phyloP scores from a whole-genome alignment of 2,888 invertebrate genomes.

The Macaria notata region DNA sequence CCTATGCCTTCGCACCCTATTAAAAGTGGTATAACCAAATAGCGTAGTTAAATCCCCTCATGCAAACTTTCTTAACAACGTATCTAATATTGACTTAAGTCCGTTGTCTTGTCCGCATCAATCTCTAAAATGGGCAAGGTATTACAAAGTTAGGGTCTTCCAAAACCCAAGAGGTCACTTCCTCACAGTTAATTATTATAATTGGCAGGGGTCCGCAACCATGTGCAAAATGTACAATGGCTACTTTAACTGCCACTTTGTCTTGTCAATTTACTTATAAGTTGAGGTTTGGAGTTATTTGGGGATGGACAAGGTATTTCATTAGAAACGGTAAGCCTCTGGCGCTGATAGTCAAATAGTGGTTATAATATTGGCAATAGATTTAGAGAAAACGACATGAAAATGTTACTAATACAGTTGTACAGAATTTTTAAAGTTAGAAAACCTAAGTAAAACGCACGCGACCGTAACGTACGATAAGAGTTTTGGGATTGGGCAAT shows the following conservation, averaged over 20 bases:
- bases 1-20: too few relatives aligned
- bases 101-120: conserved; percentile 74
- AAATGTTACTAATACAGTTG: too few relatives aligned
- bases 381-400: too few relatives aligned
- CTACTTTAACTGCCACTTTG: conserved; percentile 35
- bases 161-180: conserved; percentile 76
- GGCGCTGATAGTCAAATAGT: too few relatives aligned
- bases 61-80: conserved; percentile 58
- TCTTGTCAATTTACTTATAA: conserved; percentile 33
- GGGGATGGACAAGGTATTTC: conserved; percentile 3
- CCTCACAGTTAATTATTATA: conserved; percentile 80
- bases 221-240: conserved; percentile 30
- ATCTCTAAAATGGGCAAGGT: conserved; percentile 70
- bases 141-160: conserved; percentile 66
- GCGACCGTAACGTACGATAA: too few relatives aligned
- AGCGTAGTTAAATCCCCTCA: conserved; percentile 30
- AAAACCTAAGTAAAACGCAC: too few relatives aligned
- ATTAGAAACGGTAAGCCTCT: background rate
- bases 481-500: too few relatives aligned
- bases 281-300: conserved; percentile 19
- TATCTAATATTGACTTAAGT: conserved; percentile 64
- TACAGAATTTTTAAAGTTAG: too few relatives aligned
- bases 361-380: too few relatives aligned
- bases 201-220: conserved; percentile 52
- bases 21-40: background rate